A percentile compares a stretch with the other conserved stretches of the same genome.
Conservation (phyloP, 2,797 vertebrate species). For the Numenius phaeopus region DNA sequence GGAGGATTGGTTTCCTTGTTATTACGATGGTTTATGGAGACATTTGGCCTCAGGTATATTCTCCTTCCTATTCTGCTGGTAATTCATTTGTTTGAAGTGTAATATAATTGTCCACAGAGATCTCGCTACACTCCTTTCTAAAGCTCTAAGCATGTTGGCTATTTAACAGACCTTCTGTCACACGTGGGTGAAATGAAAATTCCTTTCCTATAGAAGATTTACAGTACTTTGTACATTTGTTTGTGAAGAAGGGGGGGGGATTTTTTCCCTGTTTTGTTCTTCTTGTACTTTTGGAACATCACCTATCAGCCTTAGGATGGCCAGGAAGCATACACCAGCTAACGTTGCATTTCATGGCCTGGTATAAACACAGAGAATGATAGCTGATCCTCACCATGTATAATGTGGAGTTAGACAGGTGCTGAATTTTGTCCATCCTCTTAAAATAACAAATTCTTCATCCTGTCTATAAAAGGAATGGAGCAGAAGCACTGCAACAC, state of each 20-base stretch:
- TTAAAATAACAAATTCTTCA: constrained; percentile 42
- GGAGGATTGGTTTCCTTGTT: constrained; percentile 2
- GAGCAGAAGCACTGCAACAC: neutral
- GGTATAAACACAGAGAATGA: constrained; percentile 6
- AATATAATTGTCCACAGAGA: constrained; percentile 5
- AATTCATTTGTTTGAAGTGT: constrained; percentile 23
- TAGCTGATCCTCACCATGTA: neutral
- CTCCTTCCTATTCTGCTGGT: neutral
- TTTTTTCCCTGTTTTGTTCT: constrained; percentile 28
- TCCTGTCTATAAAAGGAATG: neutral
- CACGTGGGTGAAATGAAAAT: constrained; percentile 18
- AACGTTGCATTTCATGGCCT: neutral
- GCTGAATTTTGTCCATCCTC: neutral
- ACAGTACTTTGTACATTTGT: neutral
- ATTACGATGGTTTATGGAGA: neutral
- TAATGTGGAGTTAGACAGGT: neutral
- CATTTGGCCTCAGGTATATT: constrained; percentile 14
- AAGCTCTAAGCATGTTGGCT: neutral
- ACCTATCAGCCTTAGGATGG: neutral
- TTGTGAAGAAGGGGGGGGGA: neutral
- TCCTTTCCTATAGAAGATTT: neutral
- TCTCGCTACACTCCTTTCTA: neutral
- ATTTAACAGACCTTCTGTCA: constrained; percentile 28
- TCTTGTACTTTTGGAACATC: neutral
- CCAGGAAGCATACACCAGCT: constrained; percentile 1